Base-by-base conservation (phyloP, 2,888 invertebrate genomes). In the Dolichomitus sp. region DNA sequence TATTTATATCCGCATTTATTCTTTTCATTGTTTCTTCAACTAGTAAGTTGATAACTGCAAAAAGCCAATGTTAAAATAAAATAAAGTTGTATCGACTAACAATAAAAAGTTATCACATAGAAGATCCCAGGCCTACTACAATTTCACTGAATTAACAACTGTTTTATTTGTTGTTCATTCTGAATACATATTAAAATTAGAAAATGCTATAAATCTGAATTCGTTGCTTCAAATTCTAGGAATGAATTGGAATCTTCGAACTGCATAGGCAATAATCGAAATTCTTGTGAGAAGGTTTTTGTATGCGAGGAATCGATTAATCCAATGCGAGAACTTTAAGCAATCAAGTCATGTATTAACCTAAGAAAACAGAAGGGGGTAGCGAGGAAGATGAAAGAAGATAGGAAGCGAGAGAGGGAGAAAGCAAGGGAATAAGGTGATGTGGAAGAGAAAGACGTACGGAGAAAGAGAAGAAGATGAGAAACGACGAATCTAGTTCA, bases 401-500 rank as follows among this genome's bases (percentile, higher is more conserved):
- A 81, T 59, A 66, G 37, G 17, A 72, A 68, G 14, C 27, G 45
- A 50, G 52, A 37, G 37, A 68, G 65, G 5, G 57, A 75, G 57
- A 66, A 66, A 63, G 74, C 69, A 70, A 66, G 77, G 66, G 27
- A 65, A 68, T 63, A 52, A 66, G 45, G 27, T 33, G 70, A 72
- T 61, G 68, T 84, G 59, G 68, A 59, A 78, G 80, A 76, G 63
- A 80, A 69, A 74, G 74, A 78, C 80, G 85, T 75, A 69, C 54
- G 83, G 85, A 81, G 85, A 86, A 83, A 84, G 80, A 85, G 86
- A 86, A 80, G 82, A 80, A 85, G 87, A 87, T 85, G 87, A 87
- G 86, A 89, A 87, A 88, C 88, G 87, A 87, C 81, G 84, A 93
- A 93, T 93, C 93, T 93, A 93, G 93, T 93, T 92, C 93, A 93